These are phyloP conservation scores for Lydus trimaculatus DNA, from an alignment of 2,888 invertebrate species.

Conservation along the genomic window DNA sequence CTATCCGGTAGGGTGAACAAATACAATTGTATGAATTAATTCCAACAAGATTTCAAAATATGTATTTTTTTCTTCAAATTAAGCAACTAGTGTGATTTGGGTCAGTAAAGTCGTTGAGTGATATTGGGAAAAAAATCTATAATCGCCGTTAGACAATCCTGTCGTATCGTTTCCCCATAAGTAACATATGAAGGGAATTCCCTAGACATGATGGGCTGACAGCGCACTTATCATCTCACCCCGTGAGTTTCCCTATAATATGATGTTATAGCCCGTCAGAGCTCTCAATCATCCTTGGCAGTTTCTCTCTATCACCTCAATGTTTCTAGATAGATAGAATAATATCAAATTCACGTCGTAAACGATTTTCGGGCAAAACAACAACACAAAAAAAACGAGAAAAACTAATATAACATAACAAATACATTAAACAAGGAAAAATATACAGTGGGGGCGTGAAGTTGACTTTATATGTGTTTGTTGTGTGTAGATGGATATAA, in stretches of 20 bases:
- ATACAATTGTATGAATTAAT: neutral
- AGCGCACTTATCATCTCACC: conserved; percentile 59
- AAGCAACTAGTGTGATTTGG: conserved; percentile 9
- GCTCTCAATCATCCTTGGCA: conserved; percentile 59
- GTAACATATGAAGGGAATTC: conserved; percentile 48
- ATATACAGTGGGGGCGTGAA: conserved; percentile 1
- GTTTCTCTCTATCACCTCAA: conserved; percentile 51
- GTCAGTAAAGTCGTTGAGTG: neutral
- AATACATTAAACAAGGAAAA: conserved; percentile 5
- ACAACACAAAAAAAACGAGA: neutral
- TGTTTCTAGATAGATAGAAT: conserved; percentile 13
- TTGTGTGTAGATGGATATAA: conserved; percentile 39
- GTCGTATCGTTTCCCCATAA: conserved; percentile 20
- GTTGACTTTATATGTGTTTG: conserved; percentile 12
- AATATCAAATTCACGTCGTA: neutral
- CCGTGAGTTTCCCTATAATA: conserved; percentile 55
- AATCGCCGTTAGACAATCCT: neutral
- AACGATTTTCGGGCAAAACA: neutral
- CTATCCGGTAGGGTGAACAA: conserved; percentile 8
- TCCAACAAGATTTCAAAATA: neutral
- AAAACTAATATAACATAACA: neutral
- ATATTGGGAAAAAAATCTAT: conserved; percentile 7
- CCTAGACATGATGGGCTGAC: conserved; percentile 53
- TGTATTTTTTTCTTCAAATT: neutral
- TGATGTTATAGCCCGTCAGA: conserved; percentile 61